Evolutionary conservation across 1,140 invertebrate genomes (phyloP), one percentile per base, ranked within the genome.

Genomic region (Drosophila ananassae): DNA sequence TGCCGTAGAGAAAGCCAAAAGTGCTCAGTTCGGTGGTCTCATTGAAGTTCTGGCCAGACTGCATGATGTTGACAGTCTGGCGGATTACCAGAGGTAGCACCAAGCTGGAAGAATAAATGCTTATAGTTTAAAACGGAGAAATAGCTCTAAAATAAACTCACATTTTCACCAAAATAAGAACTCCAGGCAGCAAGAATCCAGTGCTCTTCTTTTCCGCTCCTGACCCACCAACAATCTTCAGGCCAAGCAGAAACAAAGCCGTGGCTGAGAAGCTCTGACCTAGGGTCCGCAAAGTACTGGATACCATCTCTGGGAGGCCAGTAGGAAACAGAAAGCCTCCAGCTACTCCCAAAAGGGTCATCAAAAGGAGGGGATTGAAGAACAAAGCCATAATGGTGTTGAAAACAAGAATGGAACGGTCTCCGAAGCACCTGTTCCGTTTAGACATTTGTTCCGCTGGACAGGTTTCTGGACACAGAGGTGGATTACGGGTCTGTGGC

Each of bases 1-100:
- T 99, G 54, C 98, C 98, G 92, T 99, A 99, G 0, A 99, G 93
- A 93, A 99, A 99, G 0, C 96, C 98, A 92, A 97, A 99, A 52
- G 97, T 98, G 75, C 96, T 97, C 25, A 98, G 93, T 71, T 97
- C 95, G 21, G 94, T 92, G 1, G 96, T 97, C 64, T 97, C 95
- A 46, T 95, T 95, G 44, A 93, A 92, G 87, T 95, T 95, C 0
- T 75, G 90, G 1, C 96, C 96, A 39, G 95, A 93, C 39, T 96
- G 92, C 21, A 97, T 91, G 12, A 97, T 92, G 87, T 95, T 96
- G 0, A 98, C 95, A 24, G 96, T 94, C 93, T 98, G 97, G 83
- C 98, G 94, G 78, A 96, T 97, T 1, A 99, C 94, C 30, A 99
- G 90, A 2, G 98, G 98, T 52, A 99, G 92, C 10, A 97, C 94